A percentile compares a stretch with the other conserved stretches of the same genome.
Conservation (phyloP, 2,888 invertebrate genomes). For the Baronia brevicornis region DNA sequence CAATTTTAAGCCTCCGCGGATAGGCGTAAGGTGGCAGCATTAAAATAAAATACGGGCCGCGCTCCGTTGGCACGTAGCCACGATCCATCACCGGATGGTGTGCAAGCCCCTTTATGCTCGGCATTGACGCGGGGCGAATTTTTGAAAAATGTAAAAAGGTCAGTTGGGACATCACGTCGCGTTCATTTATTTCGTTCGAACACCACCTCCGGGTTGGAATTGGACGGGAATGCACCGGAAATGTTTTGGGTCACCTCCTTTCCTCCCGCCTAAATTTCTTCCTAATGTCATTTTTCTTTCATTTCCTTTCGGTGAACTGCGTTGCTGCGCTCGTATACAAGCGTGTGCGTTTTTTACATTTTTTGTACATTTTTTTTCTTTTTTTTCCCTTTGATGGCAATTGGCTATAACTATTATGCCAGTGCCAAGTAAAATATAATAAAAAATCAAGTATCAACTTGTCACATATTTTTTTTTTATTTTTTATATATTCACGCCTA, state of each 20-base stretch:
- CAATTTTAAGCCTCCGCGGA: conserved; percentile 63
- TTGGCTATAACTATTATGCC: no score
- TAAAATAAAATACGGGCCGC: conserved; percentile 63
- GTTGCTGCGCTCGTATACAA: no score
- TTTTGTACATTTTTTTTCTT: no score
- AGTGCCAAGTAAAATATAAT: no score
- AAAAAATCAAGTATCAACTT: no score
- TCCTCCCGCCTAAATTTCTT: conserved; percentile 1
- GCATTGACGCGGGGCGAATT: conserved; percentile 65
- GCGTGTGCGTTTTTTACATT: no score
- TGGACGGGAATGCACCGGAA: conserved; percentile 3
- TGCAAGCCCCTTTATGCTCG: conserved; percentile 33
- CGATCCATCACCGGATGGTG: conserved; percentile 61
- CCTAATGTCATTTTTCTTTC: neutral
- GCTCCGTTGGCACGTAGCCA: conserved; percentile 66
- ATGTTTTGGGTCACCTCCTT: conserved; percentile 1
- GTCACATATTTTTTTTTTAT: no score
- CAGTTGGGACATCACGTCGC: conserved; percentile 58
- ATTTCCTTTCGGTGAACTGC: no score
- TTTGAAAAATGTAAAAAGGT: conserved; percentile 74
- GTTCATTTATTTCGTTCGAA: conserved; percentile 64
- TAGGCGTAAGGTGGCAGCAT: conserved; percentile 48
- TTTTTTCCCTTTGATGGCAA: no score
- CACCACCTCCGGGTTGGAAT: conserved; percentile 36
- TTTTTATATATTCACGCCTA: no score